Conservation (phyloP, 2,797 vertebrate species). For the Halcyon chelicuti region DNA sequence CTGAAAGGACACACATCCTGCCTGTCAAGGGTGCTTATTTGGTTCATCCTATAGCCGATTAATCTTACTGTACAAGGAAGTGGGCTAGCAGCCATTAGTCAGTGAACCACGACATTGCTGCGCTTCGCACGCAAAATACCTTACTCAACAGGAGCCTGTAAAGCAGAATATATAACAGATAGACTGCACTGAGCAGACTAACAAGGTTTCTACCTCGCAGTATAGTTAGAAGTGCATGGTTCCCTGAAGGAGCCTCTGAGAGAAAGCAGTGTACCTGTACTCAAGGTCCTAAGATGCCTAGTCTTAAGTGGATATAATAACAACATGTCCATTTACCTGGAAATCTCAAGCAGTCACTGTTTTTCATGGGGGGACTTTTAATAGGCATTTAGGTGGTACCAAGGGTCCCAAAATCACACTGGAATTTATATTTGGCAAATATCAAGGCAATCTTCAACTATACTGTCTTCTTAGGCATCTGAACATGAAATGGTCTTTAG, state of each 20-base stretch:
- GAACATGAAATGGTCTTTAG: background rate
- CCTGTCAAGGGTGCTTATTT: background rate
- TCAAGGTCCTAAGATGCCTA: background rate
- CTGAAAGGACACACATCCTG: background rate
- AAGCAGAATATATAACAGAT: background rate
- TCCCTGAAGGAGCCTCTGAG: background rate
- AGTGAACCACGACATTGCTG: background rate
- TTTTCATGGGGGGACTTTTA: background rate
- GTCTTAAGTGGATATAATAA: background rate
- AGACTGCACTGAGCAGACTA: background rate
- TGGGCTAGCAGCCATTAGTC: background rate
- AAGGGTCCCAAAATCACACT: background rate
- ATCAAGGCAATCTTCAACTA: background rate
- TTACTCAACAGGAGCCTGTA: background rate
- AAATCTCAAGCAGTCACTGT: background rate
- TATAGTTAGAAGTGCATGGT: accelerated
- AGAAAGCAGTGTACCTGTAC: background rate
- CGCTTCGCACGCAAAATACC: background rate
- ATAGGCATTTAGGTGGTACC: background rate
- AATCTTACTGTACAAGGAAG: background rate
- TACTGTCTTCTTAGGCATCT: background rate
- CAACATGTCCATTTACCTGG: accelerated
- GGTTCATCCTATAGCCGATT: background rate
- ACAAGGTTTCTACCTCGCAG: background rate
- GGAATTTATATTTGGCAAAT: background rate